Evolutionary conservation across 1,140 invertebrate genomes (phyloP), one percentile per base, ranked within the genome.

Genomic region (Diploscapter pachys): DNA sequence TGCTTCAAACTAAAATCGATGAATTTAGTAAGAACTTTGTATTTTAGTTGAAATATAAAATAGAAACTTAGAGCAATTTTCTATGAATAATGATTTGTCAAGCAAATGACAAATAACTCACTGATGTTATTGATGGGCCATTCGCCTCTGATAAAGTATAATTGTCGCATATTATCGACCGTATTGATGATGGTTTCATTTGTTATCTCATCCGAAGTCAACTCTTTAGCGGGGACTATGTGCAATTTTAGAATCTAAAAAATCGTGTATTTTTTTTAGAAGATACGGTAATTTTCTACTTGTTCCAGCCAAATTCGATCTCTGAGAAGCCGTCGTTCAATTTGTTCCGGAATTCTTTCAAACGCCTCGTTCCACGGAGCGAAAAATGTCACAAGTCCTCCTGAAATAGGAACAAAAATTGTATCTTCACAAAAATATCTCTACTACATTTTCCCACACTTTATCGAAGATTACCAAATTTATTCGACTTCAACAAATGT

Each of bases 41-140:
- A 31, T 31, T 31, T 31, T 31, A 31, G 31, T 31, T 31, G 31
- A 31, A 31, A 31, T 31, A 31, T 31, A 31, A 31, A 31, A 31
- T 31, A 31, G 31, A 31, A 31, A 31, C 31, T 31, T 31, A 31
- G 31, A 31, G 31, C 31, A 31, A 31, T 31, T 31, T 31, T 31
- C 31, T 31, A 31, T 31, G 31, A 31, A 31, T 31, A 31, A 31
- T 31, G 31, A 31, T 0, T 31, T 31, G 31, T 31, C 31, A 31
- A 31, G 31, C 31, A 31, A 31, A 31, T 31, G 31, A 31, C 31
- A 31, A 31, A 31, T 71, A 31, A 76, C 81, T 78, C 57, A 82
- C 81, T 85, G 68, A 85, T 80, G 66, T 86, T 86, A 66, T 85
- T 86, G 67, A 85, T 85, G 8, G 83, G 84, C 83, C 83, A 85